Conservation (phyloP, 1,140 invertebrate species). For the Heliconius hewitsoni region DNA sequence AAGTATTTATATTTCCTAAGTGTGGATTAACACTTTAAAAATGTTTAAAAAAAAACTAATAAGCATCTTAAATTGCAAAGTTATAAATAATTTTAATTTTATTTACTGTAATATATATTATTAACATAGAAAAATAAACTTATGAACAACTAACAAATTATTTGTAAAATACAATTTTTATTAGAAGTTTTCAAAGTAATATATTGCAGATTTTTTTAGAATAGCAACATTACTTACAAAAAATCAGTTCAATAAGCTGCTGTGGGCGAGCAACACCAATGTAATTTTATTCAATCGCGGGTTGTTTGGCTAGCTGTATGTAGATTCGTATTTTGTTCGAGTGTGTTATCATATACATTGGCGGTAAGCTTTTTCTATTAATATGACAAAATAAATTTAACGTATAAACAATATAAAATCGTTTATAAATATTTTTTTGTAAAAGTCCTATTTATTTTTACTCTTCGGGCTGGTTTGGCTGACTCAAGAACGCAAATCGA, state of each 20-base stretch:
- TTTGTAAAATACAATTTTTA: too few species aligned
- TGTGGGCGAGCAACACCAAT: slow-evolving; percentile 19
- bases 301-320: not conserved
- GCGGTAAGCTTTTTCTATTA: slow-evolving; percentile 30
- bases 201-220: not conserved
- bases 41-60: too few species aligned
- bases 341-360: slow-evolving; percentile 32
- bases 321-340: not conserved
- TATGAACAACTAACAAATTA: too few species aligned
- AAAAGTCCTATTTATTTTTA: not conserved
- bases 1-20: too few species aligned
- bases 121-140: too few species aligned
- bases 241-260: slow-evolving; percentile 1
- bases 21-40: too few species aligned
- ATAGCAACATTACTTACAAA: slow-evolving; percentile 15
- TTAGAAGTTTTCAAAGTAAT: too few species aligned
- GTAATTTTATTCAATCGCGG: slow-evolving; percentile 14
- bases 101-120: too few species aligned
- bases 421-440: not conserved
- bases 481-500: slow-evolving; percentile 52
- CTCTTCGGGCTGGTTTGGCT: slow-evolving; percentile 3
- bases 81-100: too few species aligned
- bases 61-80: too few species aligned
- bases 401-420: not conserved
- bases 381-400: not conserved